Percentiles rank a stretch among this genome's conserved stretches.
Evolutionary conservation across 1,140 invertebrate species (phyloP).

Genomic region (Adoxophyes honmai): DNA sequence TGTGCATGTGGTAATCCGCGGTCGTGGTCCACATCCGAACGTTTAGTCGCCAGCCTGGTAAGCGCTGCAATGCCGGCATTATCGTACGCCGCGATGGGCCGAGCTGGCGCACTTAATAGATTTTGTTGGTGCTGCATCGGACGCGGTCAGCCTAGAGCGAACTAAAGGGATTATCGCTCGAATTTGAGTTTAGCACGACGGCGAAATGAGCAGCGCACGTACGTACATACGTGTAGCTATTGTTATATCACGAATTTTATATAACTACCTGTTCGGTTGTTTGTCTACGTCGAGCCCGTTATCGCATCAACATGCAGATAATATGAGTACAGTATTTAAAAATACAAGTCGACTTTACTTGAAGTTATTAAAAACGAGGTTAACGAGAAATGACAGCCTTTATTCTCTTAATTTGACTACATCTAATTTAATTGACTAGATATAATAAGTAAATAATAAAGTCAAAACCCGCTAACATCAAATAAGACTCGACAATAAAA

Average conservation of each 20-base stretch:
- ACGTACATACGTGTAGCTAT: slow-evolving; percentile 19
- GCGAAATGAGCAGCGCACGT: slow-evolving; percentile 41
- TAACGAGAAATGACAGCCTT: no score
- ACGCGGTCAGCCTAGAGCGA: slow-evolving; percentile 61
- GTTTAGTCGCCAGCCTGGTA: slow-evolving; percentile 43
- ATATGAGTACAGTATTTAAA: no score
- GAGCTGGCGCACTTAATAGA: slow-evolving; percentile 72
- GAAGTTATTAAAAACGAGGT: no score
- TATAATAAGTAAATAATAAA: no score
- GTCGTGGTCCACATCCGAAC: slow-evolving; percentile 45
- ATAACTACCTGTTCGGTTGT: slow-evolving; percentile 27
- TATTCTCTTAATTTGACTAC: no score
- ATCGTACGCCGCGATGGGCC: slow-evolving; percentile 54
- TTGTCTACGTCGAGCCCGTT: neutral
- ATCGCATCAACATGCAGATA: neutral
- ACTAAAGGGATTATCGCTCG: slow-evolving; percentile 65
- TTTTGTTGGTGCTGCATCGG: slow-evolving; percentile 61
- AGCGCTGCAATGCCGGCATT: slow-evolving; percentile 54
- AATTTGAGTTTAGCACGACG: slow-evolving; percentile 57
- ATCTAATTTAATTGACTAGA: no score
- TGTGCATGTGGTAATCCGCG: slow-evolving; percentile 70
- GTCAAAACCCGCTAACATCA: no score
- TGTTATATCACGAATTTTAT: slow-evolving; percentile 27
- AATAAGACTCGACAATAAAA: no score
- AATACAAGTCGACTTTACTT: no score